Base-by-base conservation (phyloP, 2,888 invertebrate species). In the Invenusta paracnida region DNA sequence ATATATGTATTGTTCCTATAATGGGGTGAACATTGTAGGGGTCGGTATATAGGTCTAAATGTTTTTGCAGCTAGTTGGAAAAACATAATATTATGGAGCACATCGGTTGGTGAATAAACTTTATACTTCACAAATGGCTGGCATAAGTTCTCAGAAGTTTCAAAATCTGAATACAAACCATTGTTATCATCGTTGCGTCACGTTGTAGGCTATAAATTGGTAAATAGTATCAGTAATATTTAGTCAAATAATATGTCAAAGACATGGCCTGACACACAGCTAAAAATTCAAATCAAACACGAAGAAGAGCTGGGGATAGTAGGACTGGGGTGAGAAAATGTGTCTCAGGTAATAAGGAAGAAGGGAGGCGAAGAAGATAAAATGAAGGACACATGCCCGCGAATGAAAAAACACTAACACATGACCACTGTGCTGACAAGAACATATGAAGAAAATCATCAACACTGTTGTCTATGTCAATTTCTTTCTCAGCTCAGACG, bases 11-110 rank as follows among this genome's bases (percentile, higher is more conserved):
- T n/a, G n/a, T n/a, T n/a, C n/a, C n/a, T n/a, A 48, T 11, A 17
- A 11, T 48, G 5, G 48, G 48, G 17, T 11, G 48, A 48, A 48
- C 17, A 11, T 48, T 11, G 5, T 48, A 48, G 17, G 48, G 48
- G 5, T 11, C 17, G 17, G 48, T 48, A 48, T 48, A 48, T 5
- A 17, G 5, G 5, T 48, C 5, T 11, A 48, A 48, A 11, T 11
- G 5, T 48, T 17, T 17, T 48, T 48, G 48, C 48, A 11, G 48
- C 17, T 48, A 48, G 48, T 48, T 48, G 48, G 73, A 5, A 73
- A 23, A 73, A 23, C 73, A 73, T 23, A 73, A 23, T 73, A 73
- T 73, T 73, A 73, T 73, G 73, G 73, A 73, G 73, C 73, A 73
- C 73, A 73, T 73, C 27, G 73, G 11, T n/a, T 73, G 25, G 23